These are phyloP conservation scores for Caenorhabditis sp. DNA, from an alignment of 2,888 invertebrate genomes.

Conservation along the genomic window DNA sequence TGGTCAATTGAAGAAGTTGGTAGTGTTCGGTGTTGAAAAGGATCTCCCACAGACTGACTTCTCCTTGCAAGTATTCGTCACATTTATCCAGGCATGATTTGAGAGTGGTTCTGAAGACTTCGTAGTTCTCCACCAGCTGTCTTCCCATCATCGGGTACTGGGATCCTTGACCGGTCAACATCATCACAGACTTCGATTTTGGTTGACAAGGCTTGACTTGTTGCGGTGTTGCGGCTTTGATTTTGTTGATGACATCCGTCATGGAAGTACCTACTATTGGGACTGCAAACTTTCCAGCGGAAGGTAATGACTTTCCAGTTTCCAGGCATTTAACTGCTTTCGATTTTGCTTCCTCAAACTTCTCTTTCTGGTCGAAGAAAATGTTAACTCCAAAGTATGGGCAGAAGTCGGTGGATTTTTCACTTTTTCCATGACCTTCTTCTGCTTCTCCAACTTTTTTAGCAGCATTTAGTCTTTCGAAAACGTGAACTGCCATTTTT, in stretches of 20 bases:
- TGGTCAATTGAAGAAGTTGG: constrained; percentile 64
- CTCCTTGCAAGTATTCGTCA: constrained; percentile 58
- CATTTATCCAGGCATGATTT: constrained; percentile 52
- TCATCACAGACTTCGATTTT: constrained; percentile 64
- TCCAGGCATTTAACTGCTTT: constrained; percentile 13
- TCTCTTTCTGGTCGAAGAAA: constrained; percentile 59
- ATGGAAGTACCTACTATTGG: constrained; percentile 53
- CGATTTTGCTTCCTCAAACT: constrained; percentile 40
- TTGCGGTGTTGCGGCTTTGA: constrained; percentile 18
- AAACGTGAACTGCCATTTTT: constrained; percentile 63
- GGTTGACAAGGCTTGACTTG: constrained; percentile 22
- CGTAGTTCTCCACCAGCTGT: constrained; percentile 70
- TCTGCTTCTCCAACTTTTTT: not conserved
- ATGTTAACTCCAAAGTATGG: constrained; percentile 59
- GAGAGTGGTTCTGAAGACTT: constrained; percentile 65
- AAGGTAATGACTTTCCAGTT: constrained; percentile 21
- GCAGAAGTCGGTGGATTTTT: constrained; percentile 48
- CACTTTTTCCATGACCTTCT: not conserved
- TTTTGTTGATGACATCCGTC: constrained; percentile 46
- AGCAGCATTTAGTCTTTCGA: constrained; percentile 32
- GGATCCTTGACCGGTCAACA: constrained; percentile 77
- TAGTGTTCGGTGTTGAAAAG: constrained; percentile 62
- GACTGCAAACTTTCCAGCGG: constrained; percentile 54
- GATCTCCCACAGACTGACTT: constrained; percentile 60
- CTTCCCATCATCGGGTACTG: constrained; percentile 76